Evolutionary conservation across 1,140 invertebrate genomes (phyloP).

Genomic region (Reticulitermes speratus): DNA sequence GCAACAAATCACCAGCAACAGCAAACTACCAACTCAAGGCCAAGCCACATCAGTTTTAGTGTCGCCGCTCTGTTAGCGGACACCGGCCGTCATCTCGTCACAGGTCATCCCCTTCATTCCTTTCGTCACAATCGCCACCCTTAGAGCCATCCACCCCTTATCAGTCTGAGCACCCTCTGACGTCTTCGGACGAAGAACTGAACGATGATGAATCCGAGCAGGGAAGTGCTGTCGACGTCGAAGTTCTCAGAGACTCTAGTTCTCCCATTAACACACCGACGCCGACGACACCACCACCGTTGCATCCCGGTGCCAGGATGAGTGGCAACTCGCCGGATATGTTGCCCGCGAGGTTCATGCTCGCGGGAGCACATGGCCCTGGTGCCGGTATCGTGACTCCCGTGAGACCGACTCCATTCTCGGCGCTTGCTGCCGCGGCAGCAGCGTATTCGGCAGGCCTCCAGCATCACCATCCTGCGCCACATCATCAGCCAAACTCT

Average conservation of each 20-base stretch:
- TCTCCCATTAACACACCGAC: conserved; percentile 15
- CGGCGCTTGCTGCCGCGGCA: conserved; percentile 62
- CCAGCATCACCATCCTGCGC: conserved; percentile 18
- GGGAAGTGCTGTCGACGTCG: conserved; percentile 66
- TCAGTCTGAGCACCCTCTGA: conserved; percentile 46
- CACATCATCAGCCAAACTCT: conserved; percentile 20
- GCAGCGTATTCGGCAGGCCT: conserved; percentile 49
- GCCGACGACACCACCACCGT: conserved; percentile 11
- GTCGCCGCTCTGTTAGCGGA: conserved; percentile 66
- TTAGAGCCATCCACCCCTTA: conserved; percentile 41
- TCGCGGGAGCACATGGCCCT: background rate
- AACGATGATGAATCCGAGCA: conserved; percentile 64
- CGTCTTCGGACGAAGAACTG: conserved; percentile 47
- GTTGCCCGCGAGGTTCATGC: conserved; percentile 9
- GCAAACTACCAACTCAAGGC: background rate
- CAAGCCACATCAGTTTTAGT: conserved; percentile 60
- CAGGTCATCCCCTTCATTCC: background rate
- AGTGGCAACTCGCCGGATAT: background rate
- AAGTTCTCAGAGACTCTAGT: conserved; percentile 43
- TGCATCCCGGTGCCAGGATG: background rate
- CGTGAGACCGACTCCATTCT: conserved; percentile 65
- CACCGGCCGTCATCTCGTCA: conserved; percentile 51
- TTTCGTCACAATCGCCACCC: conserved; percentile 42
- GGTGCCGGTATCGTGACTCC: conserved; percentile 48
- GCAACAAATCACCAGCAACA: background rate